Conservation (phyloP, 2,797 vertebrate species). For the Liparis tanakae region DNA sequence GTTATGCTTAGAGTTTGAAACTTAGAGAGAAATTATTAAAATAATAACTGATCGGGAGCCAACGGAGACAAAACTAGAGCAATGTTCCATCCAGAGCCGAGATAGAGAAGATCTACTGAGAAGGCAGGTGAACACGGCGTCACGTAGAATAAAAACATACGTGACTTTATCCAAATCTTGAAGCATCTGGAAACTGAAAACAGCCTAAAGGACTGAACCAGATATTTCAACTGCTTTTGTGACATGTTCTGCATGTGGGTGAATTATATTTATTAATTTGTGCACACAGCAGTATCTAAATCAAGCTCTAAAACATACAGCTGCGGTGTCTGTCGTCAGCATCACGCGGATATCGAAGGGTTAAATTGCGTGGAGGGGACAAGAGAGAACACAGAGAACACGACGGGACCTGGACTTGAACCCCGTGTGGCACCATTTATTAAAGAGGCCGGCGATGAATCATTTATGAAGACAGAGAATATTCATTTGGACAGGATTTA, state of each 20-base stretch:
- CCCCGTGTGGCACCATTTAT: constrained; percentile 8
- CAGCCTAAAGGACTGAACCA: not conserved
- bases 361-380: not conserved
- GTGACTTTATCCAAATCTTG: not conserved
- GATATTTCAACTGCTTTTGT: not conserved
- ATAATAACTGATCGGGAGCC: constrained; percentile 1
- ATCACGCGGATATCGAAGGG: no score
- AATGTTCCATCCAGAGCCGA: not conserved
- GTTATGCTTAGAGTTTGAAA: not conserved
- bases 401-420: not conserved
- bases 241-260: not conserved
- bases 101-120: not conserved
- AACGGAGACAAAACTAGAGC: not conserved
- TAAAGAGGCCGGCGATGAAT: not conserved
- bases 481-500: not conserved
- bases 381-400: not conserved
- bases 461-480: not conserved
- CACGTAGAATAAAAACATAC: not conserved
- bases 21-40: not conserved
- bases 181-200: not conserved
- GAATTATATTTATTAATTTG: not conserved
- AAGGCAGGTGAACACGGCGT: not conserved
- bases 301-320: not conserved
- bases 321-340: not conserved
- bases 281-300: not conserved